A percentile compares a stretch with the other conserved stretches of the same genome.
Conservation (phyloP, 2,113 vertebrate species). For the Lepus timidus region DNA sequence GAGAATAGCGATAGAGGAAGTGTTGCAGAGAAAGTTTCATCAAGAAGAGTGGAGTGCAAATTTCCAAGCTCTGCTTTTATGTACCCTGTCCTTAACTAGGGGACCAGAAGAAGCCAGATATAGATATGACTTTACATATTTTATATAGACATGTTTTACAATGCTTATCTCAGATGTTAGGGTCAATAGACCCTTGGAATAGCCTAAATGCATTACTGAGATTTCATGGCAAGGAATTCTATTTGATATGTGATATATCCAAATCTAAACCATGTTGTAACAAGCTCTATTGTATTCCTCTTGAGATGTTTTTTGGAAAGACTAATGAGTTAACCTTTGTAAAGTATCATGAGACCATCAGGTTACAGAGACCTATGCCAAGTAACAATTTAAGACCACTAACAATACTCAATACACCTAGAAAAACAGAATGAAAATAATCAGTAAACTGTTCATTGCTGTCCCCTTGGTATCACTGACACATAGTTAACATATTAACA, state of each 20-base stretch:
- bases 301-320: constrained; percentile 74
- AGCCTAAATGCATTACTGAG: constrained; percentile 65
- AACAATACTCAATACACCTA: constrained; percentile 60
- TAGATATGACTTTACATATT: too few relatives aligned
- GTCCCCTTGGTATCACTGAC: constrained; percentile 54
- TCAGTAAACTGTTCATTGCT: constrained; percentile 56
- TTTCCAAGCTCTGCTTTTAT: constrained; percentile 49
- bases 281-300: constrained; percentile 61
- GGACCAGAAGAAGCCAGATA: constrained; percentile 36
- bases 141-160: constrained; percentile 8
- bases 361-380: constrained; percentile 59
- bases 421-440: constrained; percentile 68
- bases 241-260: constrained; percentile 68
- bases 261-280: constrained; percentile 60
- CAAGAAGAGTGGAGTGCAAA: constrained; percentile 41
- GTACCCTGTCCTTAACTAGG: background rate
- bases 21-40: constrained; percentile 52
- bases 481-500: constrained; percentile 69
- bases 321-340: constrained; percentile 76
- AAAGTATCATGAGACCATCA: constrained; percentile 47
- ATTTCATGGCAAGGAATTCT: constrained; percentile 56
- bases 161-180: constrained; percentile 23
- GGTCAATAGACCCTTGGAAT: background rate
- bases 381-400: constrained; percentile 57
- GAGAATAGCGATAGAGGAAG: background rate